Base-by-base conservation (phyloP, 2,888 invertebrate genomes). In the Brenthis daphne region DNA sequence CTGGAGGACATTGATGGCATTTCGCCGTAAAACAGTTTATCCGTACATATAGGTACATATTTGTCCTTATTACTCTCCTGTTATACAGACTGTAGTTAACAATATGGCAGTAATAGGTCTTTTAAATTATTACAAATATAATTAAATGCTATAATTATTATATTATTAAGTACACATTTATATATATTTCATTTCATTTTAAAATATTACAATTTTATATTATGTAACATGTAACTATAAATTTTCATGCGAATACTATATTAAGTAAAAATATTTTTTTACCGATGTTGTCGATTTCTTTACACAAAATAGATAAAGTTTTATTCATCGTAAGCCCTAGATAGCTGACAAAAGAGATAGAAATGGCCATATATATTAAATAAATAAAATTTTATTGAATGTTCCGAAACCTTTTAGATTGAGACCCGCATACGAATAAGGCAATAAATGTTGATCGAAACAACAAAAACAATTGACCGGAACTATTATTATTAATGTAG, bases 361-460 rank as follows among this genome's bases (percentile, higher is more conserved):
- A 58, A 43, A 47, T 50, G 64, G 48, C 33, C 55, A 61, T 65
- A 57, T 65, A 53, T 72, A 81, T 83, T 81, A 80, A 85, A 83
- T 78, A 77, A 84, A 88, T 87, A 85, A 87, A 85, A 82, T 85
- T 85, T 87, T 86, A 88, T 89, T 83, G 85, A 80, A 83, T 79
- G 81, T 81, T 80, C 79, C 80, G 77, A 82, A 84, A 85, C 86
- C 85, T 86, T 87, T 87, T 83, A 85, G 82, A 83, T 83, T 83
- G 84, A 82, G 87, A 80, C 87, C 87, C 80, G 89, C 84, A 90
- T 89, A 89, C 87, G 80, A 89, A 90, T 87, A 81, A 86, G 87
- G 88, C 82, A 85, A 89, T 90, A 88, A 89, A 87, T 84, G 85
- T 86, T 88, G 85, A 88, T 88, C 85, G 86, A 82, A 80, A 84